Base-by-base conservation (phyloP, 2,888 invertebrate genomes). In the Oxystoma pomonae region DNA sequence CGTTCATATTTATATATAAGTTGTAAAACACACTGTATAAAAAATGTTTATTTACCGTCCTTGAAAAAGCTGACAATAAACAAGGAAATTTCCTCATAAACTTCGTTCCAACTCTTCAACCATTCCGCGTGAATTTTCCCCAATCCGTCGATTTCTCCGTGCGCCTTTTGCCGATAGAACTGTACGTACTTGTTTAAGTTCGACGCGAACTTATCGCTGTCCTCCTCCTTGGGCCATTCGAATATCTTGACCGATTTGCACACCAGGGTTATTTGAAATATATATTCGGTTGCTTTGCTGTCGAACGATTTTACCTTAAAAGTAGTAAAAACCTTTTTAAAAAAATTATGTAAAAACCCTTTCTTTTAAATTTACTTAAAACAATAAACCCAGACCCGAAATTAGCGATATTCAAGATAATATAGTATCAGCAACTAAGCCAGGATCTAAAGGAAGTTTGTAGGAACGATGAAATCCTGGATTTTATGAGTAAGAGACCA, bases 131-230 rank as follows among this genome's bases (percentile, higher is more conserved):
- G 65, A 16, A 62, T 61, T 22, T 55, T 53, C 19, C 61, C 65
- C 55, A 67, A 22, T 18, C 21, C 18, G 19, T 65, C 67, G n/a
- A 65, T 65, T 53, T 67, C 67, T 19, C 49, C 51, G 7, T 60
- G 62, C 7, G 67, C 67, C 18, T 67, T 65, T 50, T 67, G 65
- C 20, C 61, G 60, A 56, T 67, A 67, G 53, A 67, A 67, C 21
- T 63, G 59, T 21, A 67, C 50, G n/a, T 67, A 65, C 19, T 67
- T 67, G 22, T 67, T 58, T 9, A 67, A 57, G 59, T 57, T 65
- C 1, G 57, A 12, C 1, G 65, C 59, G 21, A 65, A 67, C 57
- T 63, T 65, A 52, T 65, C 63, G 1, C 50, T 56, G 20, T 67
- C 65, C n/a, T 35, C n/a, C 53, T 67, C 65, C 20, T 55, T 51